These are phyloP conservation scores for Micronycteris hirsuta DNA, from an alignment of 2,113 vertebrate genomes.

Conservation along the genomic window DNA sequence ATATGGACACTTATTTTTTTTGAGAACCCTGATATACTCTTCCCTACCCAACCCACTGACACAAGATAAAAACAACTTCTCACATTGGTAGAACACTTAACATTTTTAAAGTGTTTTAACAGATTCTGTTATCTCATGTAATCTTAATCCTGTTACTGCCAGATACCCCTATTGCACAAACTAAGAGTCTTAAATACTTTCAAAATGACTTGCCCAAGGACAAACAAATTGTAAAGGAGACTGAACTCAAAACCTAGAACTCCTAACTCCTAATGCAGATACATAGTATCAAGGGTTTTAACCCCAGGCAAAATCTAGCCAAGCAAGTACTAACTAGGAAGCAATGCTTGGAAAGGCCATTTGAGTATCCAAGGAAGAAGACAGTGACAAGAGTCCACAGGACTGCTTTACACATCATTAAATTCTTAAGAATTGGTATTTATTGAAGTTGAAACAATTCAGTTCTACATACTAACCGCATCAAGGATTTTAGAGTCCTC, in stretches of 20 bases:
- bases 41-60: neutral
- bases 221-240: neutral
- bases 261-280: neutral
- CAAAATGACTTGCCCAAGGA: neutral
- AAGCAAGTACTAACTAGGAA: neutral
- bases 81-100: neutral
- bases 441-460: neutral
- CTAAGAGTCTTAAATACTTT: neutral
- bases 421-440: neutral
- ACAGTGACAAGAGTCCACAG: neutral
- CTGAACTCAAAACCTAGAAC: neutral
- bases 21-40: neutral
- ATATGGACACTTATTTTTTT: neutral
- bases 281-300: neutral
- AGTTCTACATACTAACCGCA: neutral
- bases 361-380: neutral
- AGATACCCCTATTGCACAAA: neutral
- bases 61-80: neutral
- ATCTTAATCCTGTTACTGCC: neutral
- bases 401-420: neutral
- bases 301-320: neutral
- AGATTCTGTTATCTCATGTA: neutral
- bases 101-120: neutral
- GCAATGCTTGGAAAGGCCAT: neutral
- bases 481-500: neutral